Conservation (phyloP, 2,797 vertebrate species). For the Lutjanus campechanus region DNA sequence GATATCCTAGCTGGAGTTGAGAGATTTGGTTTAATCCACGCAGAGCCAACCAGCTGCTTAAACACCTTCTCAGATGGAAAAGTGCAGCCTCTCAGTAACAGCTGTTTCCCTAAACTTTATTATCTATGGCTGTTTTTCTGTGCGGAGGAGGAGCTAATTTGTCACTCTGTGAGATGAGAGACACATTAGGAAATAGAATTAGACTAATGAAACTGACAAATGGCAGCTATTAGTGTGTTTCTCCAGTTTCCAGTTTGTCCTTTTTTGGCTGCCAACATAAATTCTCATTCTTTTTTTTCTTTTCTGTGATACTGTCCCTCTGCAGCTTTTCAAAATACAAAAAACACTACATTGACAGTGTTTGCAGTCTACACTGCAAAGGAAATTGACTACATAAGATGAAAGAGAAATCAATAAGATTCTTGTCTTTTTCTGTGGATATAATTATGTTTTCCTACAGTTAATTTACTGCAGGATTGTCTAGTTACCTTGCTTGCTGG, state of each 20-base stretch:
- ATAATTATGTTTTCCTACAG: constrained; percentile 6
- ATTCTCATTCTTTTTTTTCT: constrained; percentile 3
- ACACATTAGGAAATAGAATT: constrained; percentile 72
- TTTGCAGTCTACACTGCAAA: constrained; percentile 2
- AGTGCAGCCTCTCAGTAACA: constrained; percentile 35
- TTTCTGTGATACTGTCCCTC: neutral
- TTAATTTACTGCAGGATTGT: neutral
- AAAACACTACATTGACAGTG: constrained; percentile 5
- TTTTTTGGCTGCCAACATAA: constrained; percentile 44
- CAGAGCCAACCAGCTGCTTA: constrained; percentile 50
- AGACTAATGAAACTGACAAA: constrained; percentile 72
- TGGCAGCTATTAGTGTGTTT: constrained; percentile 61
- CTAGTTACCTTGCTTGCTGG: neutral
- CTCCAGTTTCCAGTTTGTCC: constrained; percentile 34
- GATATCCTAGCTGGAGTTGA: constrained; percentile 49
- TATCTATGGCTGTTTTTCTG: constrained; percentile 48
- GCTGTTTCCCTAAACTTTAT: constrained; percentile 56
- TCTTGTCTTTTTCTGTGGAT: constrained; percentile 24
- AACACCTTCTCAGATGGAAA: constrained; percentile 57
- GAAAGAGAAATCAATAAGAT: constrained; percentile 6
- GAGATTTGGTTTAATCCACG: constrained; percentile 59
- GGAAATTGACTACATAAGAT: constrained; percentile 4
- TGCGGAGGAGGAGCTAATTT: constrained; percentile 51
- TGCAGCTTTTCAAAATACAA: constrained; percentile 23
- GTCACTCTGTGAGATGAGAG: constrained; percentile 49